These are phyloP conservation scores for Apodemia duryi DNA, from an alignment of 2,888 invertebrate species.

Conservation along the genomic window DNA sequence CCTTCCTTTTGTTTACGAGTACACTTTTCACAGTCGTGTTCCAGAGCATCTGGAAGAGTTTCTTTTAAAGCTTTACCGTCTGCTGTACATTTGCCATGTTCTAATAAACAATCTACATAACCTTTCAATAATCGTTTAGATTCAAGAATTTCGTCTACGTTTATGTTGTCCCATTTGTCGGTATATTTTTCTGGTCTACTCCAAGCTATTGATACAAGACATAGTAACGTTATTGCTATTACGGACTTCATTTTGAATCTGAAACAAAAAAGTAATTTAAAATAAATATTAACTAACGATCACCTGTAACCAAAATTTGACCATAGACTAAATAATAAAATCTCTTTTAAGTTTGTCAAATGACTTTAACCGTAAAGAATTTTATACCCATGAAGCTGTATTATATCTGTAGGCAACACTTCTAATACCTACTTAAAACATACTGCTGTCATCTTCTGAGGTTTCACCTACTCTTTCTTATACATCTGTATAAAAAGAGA, in stretches of 20 bases:
- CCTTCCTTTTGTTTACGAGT: conserved; percentile 76
- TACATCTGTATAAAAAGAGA: too few species aligned
- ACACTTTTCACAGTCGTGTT: conserved; percentile 84
- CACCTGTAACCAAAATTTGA: too few species aligned
- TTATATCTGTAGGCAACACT: too few species aligned
- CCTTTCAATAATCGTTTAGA: conserved; percentile 83
- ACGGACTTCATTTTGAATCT: conserved; percentile 63
- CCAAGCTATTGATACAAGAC: conserved; percentile 51
- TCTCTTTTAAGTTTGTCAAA: too few species aligned
- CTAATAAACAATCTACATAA: conserved; percentile 84
- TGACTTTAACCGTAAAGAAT: too few species aligned
- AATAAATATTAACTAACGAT: background rate
- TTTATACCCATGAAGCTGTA: too few species aligned
- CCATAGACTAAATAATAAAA: too few species aligned
- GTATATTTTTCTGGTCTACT: conserved; percentile 77
- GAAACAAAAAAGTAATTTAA: conserved; percentile 31
- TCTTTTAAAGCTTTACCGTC: conserved; percentile 81
- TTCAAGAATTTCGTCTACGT: conserved; percentile 82
- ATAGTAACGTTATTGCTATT: conserved; percentile 53
- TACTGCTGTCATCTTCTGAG: too few species aligned
- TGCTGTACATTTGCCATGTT: conserved; percentile 82
- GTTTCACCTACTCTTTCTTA: too few species aligned
- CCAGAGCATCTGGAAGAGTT: conserved; percentile 85
- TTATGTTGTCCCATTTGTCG: conserved; percentile 84
- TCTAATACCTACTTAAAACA: too few species aligned